Percentiles rank a stretch among this genome's conserved stretches.
These are phyloP conservation scores for Folsomia manolachei DNA, from an alignment of 2,888 invertebrate species.

Conservation along the genomic window DNA sequence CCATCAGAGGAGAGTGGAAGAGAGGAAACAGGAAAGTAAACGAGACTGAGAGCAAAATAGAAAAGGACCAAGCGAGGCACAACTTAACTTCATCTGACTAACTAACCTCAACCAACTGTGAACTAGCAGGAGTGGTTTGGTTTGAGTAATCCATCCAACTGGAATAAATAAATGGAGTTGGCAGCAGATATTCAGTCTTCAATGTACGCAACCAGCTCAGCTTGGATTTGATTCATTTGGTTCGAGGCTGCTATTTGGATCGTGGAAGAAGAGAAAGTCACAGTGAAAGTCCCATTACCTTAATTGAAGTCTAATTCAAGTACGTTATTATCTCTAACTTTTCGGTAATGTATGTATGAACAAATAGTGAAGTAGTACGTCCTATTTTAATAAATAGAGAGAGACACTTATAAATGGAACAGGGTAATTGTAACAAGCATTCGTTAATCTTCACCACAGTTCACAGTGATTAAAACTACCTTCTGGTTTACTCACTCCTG, in stretches of 20 bases:
- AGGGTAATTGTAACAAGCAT: no score
- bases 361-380: no score
- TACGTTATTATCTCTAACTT: no score
- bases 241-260: not conserved
- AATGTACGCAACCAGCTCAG: not conserved
- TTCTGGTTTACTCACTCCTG: no score
- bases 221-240: not conserved
- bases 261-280: not conserved
- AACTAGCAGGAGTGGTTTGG: constrained; percentile 3
- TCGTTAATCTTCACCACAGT: no score
- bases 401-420: no score
- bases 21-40: not conserved
- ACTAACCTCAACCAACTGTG: constrained; percentile 3
- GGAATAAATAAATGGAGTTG: constrained; percentile 7
- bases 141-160: constrained; percentile 8
- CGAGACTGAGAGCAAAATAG: not conserved
- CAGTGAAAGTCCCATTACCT: not conserved
- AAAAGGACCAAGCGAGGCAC: not conserved
- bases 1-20: not conserved
- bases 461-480: no score
- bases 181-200: not conserved
- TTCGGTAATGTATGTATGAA: no score
- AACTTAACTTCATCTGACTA: constrained; percentile 7
- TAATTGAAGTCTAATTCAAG: constrained; percentile 5
- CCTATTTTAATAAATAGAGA: no score